These are phyloP conservation scores for Drosophila sechellia DNA, from an alignment of 1,140 invertebrate species.

Conservation along the genomic window DNA sequence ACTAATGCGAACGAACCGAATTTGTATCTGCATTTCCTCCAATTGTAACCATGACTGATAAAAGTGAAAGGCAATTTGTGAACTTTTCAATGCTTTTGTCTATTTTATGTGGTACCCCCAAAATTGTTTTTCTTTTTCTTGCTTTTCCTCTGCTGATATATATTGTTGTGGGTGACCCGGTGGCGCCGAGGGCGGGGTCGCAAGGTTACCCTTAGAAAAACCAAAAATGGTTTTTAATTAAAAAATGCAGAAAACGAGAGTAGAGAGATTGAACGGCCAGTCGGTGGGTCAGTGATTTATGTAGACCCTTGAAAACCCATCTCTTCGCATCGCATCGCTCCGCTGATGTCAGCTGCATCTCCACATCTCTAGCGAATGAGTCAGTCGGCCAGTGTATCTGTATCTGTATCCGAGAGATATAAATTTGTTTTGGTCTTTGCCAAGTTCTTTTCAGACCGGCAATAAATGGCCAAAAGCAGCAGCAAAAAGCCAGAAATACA, in stretches of 20 bases:
- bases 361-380: constrained; percentile 27
- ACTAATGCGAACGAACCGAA: constrained; percentile 1
- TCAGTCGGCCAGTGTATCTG: constrained; percentile 13
- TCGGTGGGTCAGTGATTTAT: neutral
- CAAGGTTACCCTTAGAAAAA: constrained; percentile 19
- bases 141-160: constrained; percentile 11
- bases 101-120: constrained; percentile 17
- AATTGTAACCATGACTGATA: constrained; percentile 26
- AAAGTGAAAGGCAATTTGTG: constrained; percentile 57
- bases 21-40: constrained; percentile 19
- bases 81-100: constrained; percentile 29
- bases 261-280: neutral
- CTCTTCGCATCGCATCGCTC: constrained; percentile 2
- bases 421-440: constrained; percentile 47
- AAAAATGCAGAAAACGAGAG: constrained; percentile 10
- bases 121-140: neutral
- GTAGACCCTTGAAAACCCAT: constrained; percentile 16
- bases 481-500: constrained; percentile 30
- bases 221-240: constrained; percentile 37
- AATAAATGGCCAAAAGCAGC: constrained; percentile 51
- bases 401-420: constrained; percentile 14
- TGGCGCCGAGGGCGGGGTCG: constrained; percentile 20
- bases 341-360: constrained; percentile 39
- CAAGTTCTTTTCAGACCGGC: constrained; percentile 39
- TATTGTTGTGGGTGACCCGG: constrained; percentile 27